A percentile compares a stretch with the other conserved stretches of the same genome.
Conservation (phyloP, 2,888 invertebrate species). For the Physocephala rufipes region DNA sequence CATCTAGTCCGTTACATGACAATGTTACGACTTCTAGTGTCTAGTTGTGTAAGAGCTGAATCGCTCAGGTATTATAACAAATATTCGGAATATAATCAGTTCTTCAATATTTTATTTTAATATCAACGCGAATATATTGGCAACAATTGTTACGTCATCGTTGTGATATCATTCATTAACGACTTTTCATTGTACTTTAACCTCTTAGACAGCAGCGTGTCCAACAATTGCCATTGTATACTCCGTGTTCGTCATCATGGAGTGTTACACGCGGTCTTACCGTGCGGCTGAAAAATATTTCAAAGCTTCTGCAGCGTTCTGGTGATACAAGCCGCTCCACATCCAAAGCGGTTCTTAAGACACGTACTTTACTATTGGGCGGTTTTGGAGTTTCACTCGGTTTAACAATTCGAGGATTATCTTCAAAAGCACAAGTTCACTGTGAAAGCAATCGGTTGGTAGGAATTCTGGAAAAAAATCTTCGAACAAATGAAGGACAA, state of each 20-base stretch:
- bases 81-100: neutral
- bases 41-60: constrained; percentile 32
- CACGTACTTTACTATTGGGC: constrained; percentile 52
- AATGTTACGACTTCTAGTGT: constrained; percentile 39
- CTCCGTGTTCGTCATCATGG: neutral
- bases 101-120: neutral
- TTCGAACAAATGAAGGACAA: constrained; percentile 68
- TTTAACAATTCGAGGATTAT: constrained; percentile 51
- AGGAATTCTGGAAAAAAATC: constrained; percentile 55
- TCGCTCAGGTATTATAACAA: constrained; percentile 4
- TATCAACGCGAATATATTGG: neutral
- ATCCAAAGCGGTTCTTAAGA: constrained; percentile 34
- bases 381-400: constrained; percentile 56
- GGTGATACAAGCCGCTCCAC: neutral
- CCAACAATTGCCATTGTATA: constrained; percentile 36
- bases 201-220: constrained; percentile 32
- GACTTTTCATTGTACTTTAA: neutral
- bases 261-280: constrained; percentile 21
- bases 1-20: neutral
- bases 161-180: neutral
- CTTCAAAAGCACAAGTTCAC: constrained; percentile 46
- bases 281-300: constrained; percentile 32
- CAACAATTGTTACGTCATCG: constrained; percentile 25
- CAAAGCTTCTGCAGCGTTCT: constrained; percentile 30
- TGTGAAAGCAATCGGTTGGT: constrained; percentile 61